Base-by-base conservation (phyloP, 1,140 invertebrate species). In the Orchestia grillus region DNA sequence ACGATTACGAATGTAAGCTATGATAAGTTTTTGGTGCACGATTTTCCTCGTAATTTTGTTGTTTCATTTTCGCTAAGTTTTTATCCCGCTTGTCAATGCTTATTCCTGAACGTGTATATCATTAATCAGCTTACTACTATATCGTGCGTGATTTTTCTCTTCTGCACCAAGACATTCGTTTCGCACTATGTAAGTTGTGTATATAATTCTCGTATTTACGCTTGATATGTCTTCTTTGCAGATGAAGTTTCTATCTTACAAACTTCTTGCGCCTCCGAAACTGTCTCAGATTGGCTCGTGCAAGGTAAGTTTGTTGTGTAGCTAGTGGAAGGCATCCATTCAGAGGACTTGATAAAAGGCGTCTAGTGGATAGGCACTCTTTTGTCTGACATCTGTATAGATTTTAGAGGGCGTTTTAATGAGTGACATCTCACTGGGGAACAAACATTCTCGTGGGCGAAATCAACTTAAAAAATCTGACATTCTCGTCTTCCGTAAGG, bases 211-310 rank as follows among this genome's bases (percentile, higher is more conserved):
- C 40, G 44, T 95, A 77, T 95, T 41, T 95, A 57, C 45, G 36
- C 36, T 19, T 45, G n/a, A 41, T 36, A 90, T 36, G 11, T 90
- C 28, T 90, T 90, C n/a, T 90, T n/a, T 90, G 88, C 88, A 90
- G 88, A 90, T 44, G 88, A 90, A 90, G 88, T 90, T 41, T 90
- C 88, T 44, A 43, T 90, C 88, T 42, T 90, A 90, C 88, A 90
- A 90, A 90, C 88, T 90, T 90, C 88, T 41, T 90, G 88, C 28
- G 92, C 92, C 40, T 94, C 92, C 36, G 92, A 94, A 94, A 94
- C 92, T 11, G 92, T 94, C 43, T 94, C 92, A 16, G 92, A 94
- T 44, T 94, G 92, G 92, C 92, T 94, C 16, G 92, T 94, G 19
- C 92, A 94, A 94, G 92, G 92, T 94, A 28, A n/a, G 44, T 40